Percentiles rank a stretch among this genome's conserved stretches.
phyloP scores from a whole-genome alignment of 1,140 invertebrate genomes.

The Drosophila tani region DNA sequence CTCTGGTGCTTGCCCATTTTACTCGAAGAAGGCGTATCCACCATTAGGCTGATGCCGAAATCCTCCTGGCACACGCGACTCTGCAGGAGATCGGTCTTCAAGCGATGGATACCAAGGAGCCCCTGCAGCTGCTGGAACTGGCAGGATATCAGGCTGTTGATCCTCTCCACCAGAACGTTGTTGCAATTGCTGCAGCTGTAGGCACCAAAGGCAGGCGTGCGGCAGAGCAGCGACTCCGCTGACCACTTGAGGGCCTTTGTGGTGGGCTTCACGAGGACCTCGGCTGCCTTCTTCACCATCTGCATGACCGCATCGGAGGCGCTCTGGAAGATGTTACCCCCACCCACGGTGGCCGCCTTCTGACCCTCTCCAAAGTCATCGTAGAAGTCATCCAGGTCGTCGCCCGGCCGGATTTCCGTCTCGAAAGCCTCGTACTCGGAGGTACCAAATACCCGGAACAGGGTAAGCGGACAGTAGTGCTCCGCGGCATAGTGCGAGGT shows the following conservation, averaged over 20 bases:
- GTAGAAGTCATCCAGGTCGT: slow-evolving; percentile 89
- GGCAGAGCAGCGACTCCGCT: slow-evolving; percentile 51
- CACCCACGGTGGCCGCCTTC: slow-evolving; percentile 37
- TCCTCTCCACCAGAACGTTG: slow-evolving; percentile 50
- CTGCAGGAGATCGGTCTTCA: slow-evolving; percentile 58
- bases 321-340: slow-evolving; percentile 92
- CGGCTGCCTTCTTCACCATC: slow-evolving; percentile 95
- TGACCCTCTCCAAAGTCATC: slow-evolving; percentile 86
- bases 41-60: slow-evolving; percentile 46
- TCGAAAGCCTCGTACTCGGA: slow-evolving; percentile 95
- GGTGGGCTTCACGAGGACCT: slow-evolving; percentile 90
- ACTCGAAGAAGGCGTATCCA: slow-evolving; percentile 3
- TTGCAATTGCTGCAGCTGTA: slow-evolving; percentile 71
- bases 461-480: slow-evolving; percentile 98
- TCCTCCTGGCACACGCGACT: slow-evolving; percentile 67
- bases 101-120: slow-evolving; percentile 53
- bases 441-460: slow-evolving; percentile 96
- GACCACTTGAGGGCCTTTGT: slow-evolving; percentile 73
- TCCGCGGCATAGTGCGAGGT: slow-evolving; percentile 97
- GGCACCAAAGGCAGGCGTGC: slow-evolving; percentile 54
- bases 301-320: slow-evolving; percentile 94
- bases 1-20: slow-evolving; percentile 74
- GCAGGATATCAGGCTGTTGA: slow-evolving; percentile 73
- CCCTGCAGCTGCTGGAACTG: slow-evolving; percentile 64
- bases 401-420: slow-evolving; percentile 89